A percentile compares a stretch with the other conserved stretches of the same genome.
phyloP scores from a whole-genome alignment of 2,797 vertebrate species.

The Spheniscus humboldti region DNA sequence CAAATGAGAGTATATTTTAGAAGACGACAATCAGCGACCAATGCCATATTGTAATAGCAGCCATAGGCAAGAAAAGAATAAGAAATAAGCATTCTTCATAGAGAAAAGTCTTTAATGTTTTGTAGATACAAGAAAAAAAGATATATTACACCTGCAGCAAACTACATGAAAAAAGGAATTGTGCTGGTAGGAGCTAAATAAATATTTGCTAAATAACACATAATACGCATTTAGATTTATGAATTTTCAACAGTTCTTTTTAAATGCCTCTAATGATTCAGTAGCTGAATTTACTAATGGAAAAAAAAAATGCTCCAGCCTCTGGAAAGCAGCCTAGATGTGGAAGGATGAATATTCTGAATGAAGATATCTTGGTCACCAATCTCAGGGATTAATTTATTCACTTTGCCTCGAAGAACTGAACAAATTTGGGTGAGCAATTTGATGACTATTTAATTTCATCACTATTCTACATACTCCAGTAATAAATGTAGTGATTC shows the following conservation, averaged over 20 bases:
- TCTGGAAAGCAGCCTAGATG: background rate
- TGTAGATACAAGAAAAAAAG: background rate
- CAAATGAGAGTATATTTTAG: background rate
- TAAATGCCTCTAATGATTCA: background rate
- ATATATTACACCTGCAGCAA: background rate
- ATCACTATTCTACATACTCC: background rate
- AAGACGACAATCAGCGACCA: background rate
- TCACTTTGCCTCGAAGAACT: background rate
- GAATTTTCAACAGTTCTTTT: background rate
- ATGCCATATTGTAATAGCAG: background rate
- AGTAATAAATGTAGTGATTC: background rate
- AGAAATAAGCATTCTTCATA: background rate
- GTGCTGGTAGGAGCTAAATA: background rate
- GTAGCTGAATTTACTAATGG: background rate
- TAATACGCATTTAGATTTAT: background rate
- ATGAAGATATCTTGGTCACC: background rate
- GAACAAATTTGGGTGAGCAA: background rate
- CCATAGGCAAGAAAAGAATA: background rate
- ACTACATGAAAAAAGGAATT: background rate
- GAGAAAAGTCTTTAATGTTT: background rate
- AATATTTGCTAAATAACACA: constrained; percentile 12
- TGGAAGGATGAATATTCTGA: background rate
- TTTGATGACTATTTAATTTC: background rate
- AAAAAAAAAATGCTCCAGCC: rapidly evolving
- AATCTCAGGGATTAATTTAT: background rate